Evolutionary conservation across 2,797 vertebrate species (phyloP).

Genomic region (Myripristis jacobus): DNA sequence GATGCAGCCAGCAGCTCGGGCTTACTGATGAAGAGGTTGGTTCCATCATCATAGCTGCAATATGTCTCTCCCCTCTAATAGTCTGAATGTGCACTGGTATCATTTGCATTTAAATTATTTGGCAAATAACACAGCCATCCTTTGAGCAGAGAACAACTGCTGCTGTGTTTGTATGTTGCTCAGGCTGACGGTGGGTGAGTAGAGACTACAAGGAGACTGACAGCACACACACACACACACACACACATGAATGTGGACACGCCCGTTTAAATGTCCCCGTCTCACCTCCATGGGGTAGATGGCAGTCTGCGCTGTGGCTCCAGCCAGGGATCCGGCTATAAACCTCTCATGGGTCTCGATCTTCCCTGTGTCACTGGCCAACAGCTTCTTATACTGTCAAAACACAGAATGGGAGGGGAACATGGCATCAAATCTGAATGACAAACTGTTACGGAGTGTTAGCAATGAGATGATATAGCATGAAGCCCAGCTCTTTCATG

Average conservation of each 20-base stretch:
- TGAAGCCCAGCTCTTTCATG: background rate
- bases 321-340: slow-evolving; percentile 93
- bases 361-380: slow-evolving; percentile 88
- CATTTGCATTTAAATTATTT: too few relatives aligned
- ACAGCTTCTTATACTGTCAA: slow-evolving; percentile 91
- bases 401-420: slow-evolving; percentile 21
- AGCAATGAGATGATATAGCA: background rate
- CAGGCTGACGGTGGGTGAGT: too few relatives aligned
- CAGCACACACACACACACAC: background rate
- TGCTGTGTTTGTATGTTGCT: too few relatives aligned
- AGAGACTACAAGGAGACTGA: background rate
- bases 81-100: too few relatives aligned
- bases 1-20: too few relatives aligned
- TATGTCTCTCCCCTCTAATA: too few relatives aligned
- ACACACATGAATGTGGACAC: background rate
- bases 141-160: background rate
- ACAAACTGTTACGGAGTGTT: background rate
- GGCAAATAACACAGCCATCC: too few relatives aligned
- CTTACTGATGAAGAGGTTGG: too few relatives aligned
- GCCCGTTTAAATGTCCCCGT: background rate
- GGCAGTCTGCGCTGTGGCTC: slow-evolving; percentile 93
- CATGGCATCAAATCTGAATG: slow-evolving; percentile 7
- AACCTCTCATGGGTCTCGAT: slow-evolving; percentile 89
- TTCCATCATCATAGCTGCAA: too few relatives aligned
- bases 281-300: slow-evolving; percentile 98